phyloP scores from a whole-genome alignment of 2,113 vertebrate genomes.

The Grallaria varia region DNA sequence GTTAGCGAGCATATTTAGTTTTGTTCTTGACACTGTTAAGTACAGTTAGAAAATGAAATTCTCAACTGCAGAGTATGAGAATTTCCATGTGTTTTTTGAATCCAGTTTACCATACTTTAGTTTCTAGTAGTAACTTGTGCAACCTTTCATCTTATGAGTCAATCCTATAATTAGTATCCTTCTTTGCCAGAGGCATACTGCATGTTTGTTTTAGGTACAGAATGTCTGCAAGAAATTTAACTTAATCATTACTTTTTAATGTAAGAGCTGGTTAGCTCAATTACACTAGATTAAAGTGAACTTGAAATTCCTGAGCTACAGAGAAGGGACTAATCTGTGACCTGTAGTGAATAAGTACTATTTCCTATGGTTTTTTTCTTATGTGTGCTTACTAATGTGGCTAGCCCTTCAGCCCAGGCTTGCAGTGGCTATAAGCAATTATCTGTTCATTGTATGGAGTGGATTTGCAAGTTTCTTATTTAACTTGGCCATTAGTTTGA shows the following conservation, averaged over 20 bases:
- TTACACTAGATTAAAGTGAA: conserved; percentile 69
- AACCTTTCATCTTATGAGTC: conserved; percentile 72
- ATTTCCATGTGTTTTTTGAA: conserved; percentile 44
- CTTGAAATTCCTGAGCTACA: conserved; percentile 64
- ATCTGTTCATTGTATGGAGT: background rate
- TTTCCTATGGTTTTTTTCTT: background rate
- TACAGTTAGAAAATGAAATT: conserved; percentile 35
- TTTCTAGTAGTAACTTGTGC: conserved; percentile 70
- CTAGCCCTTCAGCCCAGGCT: background rate
- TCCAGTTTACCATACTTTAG: conserved; percentile 46
- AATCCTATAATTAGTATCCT: conserved; percentile 71
- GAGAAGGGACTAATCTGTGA: conserved; percentile 52
- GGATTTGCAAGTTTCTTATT: background rate
- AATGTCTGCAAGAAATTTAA: conserved; percentile 71
- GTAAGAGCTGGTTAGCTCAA: conserved; percentile 63
- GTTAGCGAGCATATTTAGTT: background rate
- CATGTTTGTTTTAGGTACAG: conserved; percentile 71
- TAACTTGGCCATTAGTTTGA: background rate
- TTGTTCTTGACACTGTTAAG: background rate
- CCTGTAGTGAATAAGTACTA: conserved; percentile 26
- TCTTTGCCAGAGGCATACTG: conserved; percentile 66
- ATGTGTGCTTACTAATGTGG: conserved; percentile 6
- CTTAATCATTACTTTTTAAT: conserved; percentile 74
- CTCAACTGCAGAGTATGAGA: conserved; percentile 20
- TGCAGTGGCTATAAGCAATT: background rate